Evolutionary conservation across 2,888 invertebrate species (phyloP), one percentile per base, ranked within the genome.

Genomic region (Drosophila siamana): DNA sequence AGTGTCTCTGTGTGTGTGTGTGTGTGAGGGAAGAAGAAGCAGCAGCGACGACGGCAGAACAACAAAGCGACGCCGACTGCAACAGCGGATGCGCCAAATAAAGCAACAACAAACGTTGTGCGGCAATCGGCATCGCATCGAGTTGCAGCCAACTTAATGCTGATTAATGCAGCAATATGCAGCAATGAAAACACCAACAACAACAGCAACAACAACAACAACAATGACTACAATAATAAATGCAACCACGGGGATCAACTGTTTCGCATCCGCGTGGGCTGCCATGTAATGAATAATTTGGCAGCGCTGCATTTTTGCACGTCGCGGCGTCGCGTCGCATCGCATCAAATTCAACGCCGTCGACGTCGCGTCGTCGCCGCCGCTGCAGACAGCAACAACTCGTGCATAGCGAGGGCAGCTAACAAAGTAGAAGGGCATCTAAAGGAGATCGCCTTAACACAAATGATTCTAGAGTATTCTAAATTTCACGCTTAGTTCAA

Each of bases 21-120:
- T 40, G 60, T 43, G 43, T 30, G 7, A 40, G 13, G 15, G 22
- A 50, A 6, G 3, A 6, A 28, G 16, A 22, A 24, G 26, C 22
- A 51, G 26, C 1, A 9, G 47, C 11, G 9, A 8, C 16, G 2
- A 1, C 6, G 19, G 19, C 11, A 19, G 22, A 40, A 60, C 15
- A 67, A 78, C 76, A 83, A 80, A 72, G 73, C 51, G 15, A 41
- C 80, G 55, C 50, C 85, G 60, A 72, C 60, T 69, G 71, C 66
- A 60, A 60, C 84, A 70, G 56, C 84, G 86, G 81, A 82, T 86
- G 80, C 80, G 74, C 80, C 86, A 80, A 80, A 82, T 86, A 80
- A 69, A 77, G 72, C 67, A 60, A 38, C 75, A 43, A 69, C 65
- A 52, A 24, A 24, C 24, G 24, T 3, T 24, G 24, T 26, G 36